These are phyloP conservation scores for Solenodon paradoxus DNA, from an alignment of 2,113 vertebrate genomes.

Conservation along the genomic window DNA sequence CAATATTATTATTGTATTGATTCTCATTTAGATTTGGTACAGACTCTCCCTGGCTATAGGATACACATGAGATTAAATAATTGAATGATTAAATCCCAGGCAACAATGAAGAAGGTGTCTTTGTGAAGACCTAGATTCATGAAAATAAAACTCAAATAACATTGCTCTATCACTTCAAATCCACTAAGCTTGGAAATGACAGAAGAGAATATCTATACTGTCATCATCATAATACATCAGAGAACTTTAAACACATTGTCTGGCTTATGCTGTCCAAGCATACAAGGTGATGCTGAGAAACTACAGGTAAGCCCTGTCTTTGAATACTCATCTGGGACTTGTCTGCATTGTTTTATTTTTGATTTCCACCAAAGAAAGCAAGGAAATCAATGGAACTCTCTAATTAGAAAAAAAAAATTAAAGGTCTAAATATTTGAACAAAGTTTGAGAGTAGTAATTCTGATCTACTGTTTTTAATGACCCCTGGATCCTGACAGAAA, in stretches of 20 bases:
- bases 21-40: not conserved
- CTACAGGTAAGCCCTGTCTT: not conserved
- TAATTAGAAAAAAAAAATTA: not conserved
- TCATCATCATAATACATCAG: not conserved
- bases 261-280: not conserved
- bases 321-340: not conserved
- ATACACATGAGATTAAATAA: not conserved
- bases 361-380: not conserved
- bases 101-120: slow-evolving; percentile 32
- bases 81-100: slow-evolving; percentile 24
- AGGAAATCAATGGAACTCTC: not conserved
- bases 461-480: not conserved
- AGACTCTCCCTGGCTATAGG: not conserved
- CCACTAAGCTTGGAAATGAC: not conserved
- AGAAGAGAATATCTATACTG: not conserved
- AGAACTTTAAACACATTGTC: not conserved
- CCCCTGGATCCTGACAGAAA: not conserved
- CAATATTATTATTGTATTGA: not conserved
- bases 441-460: not conserved
- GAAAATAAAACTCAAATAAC: slow-evolving; percentile 28
- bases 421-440: not conserved
- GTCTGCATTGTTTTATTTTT: not conserved
- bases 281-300: not conserved
- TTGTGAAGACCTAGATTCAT: not conserved
- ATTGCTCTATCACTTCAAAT: slow-evolving; percentile 22